Base-by-base conservation (phyloP, 2,888 invertebrate genomes). In the Biston betularia region DNA sequence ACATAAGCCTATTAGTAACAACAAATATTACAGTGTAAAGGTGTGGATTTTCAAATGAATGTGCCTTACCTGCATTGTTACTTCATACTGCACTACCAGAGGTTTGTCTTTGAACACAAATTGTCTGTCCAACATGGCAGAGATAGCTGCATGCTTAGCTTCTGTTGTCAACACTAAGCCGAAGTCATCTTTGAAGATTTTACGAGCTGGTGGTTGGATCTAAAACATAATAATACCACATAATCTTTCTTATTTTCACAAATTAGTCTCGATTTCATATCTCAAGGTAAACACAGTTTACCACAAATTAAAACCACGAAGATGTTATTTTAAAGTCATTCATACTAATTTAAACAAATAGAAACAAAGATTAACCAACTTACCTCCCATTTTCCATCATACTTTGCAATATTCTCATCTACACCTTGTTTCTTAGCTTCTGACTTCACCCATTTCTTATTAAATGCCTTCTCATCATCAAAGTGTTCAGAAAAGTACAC, bases 111-210 rank as follows among this genome's bases (percentile, higher is more conserved):
- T 94, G 88, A 99, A 99, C 57, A 96, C 95, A 88, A 98, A 99
- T 0, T 97, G 97, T 82, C 95, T 96, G 64, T 94, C 94, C 14
- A 99, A 91, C 40, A 95, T 94, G 4, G 98, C 94, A 1, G 99
- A 95, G 71, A 99, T 97, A 8, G 99, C 99, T 12, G 99, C 98
- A 90, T 99, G 99, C 81, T 98, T 98, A 0, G 99, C 99, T 92
- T 98, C 98, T 0, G 98, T 97, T 84, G 98, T 98, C 24, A 99
- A 91, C 10, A 99, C 97, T 45, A 99, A 93, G 12, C 98, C 99
- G 65, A 96, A 92, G 85, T 99, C 99, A 58, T 97, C 97, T 65
- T 95, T 95, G 80, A 99, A 95, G 12, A 97, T 96, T 81, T 97
- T 96, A 74, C 96, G 95, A 66, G 95, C 93, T 0, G 98, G 97